Percentiles rank a stretch among this genome's conserved stretches.
Evolutionary conservation across 23 tunicate genomes (phyloP).

Genomic region (Halocynthia roretzi): DNA sequence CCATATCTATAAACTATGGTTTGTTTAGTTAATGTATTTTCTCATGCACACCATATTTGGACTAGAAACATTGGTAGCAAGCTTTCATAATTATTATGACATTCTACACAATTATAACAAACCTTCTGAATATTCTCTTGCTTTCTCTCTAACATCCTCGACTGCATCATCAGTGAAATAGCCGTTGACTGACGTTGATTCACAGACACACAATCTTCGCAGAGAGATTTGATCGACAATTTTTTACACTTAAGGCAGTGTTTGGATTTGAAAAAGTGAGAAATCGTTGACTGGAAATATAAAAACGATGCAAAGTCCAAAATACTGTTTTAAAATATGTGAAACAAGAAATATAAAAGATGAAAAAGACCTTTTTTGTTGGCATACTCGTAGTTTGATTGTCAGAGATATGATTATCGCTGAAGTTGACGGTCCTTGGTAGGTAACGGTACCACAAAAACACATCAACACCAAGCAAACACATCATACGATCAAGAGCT

Average conservation of each 20-base stretch:
- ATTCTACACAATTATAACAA: neutral
- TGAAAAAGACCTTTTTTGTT: neutral
- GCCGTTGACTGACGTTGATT: conserved; percentile 20
- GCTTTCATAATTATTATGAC: too few species aligned
- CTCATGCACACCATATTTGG: neutral
- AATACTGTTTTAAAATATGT: neutral
- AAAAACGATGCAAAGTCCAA: neutral
- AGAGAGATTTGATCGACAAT: conserved; percentile 20
- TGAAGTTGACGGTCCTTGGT: conserved; percentile 29
- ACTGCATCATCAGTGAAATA: conserved; percentile 13
- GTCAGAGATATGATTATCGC: neutral
- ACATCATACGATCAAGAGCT: conserved; percentile 66
- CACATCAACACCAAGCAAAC: conserved; percentile 78
- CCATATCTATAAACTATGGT: neutral
- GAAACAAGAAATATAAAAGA: neutral
- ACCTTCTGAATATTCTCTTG: conserved; percentile 15
- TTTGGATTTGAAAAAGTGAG: conserved; percentile 70
- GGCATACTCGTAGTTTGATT: conserved; percentile 11
- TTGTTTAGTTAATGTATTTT: neutral
- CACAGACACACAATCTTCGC: conserved; percentile 19
- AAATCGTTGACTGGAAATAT: conserved; percentile 46
- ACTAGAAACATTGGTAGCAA: too few species aligned
- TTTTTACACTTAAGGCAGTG: conserved; percentile 51
- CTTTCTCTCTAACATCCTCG: conserved; percentile 22
- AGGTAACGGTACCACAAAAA: conserved; percentile 50